Evolutionary conservation across 2,797 vertebrate species (phyloP).

Genomic region (Spinus olivaceus): DNA sequence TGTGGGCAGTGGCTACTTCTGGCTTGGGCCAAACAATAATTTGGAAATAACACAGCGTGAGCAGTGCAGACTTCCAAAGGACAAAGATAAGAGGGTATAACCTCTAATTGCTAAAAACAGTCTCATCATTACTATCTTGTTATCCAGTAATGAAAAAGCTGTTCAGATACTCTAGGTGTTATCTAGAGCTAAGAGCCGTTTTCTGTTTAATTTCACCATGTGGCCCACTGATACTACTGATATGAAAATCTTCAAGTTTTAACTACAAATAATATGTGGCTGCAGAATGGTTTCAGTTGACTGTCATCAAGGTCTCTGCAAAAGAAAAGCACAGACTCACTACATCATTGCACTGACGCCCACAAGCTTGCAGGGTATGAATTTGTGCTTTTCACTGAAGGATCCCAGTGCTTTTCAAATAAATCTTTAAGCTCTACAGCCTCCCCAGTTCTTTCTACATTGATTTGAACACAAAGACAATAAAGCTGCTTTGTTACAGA

Average conservation of each 20-base stretch:
- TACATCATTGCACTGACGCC: neutral
- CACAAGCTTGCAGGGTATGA: neutral
- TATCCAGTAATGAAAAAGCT: neutral
- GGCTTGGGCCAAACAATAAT: neutral
- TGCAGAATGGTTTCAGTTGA: neutral
- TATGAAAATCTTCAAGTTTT: neutral
- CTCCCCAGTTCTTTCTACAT: neutral
- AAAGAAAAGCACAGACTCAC: neutral
- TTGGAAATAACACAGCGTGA: neutral
- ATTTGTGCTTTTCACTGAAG: neutral
- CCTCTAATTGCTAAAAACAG: neutral
- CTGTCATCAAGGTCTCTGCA: neutral
- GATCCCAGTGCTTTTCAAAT: neutral
- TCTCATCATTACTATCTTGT: neutral
- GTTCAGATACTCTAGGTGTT: neutral
- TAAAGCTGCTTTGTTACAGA: neutral
- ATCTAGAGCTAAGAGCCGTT: neutral
- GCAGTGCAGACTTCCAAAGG: neutral
- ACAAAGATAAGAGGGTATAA: neutral
- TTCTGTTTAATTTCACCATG: neutral
- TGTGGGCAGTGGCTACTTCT: accelerated
- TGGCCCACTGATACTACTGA: neutral
- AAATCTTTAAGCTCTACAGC: neutral
- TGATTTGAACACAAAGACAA: neutral
- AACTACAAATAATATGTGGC: neutral